Percentiles rank a stretch among this genome's conserved stretches.
These are phyloP conservation scores for Drosophila parvula DNA, from an alignment of 1,140 invertebrate species.

Conservation along the genomic window DNA sequence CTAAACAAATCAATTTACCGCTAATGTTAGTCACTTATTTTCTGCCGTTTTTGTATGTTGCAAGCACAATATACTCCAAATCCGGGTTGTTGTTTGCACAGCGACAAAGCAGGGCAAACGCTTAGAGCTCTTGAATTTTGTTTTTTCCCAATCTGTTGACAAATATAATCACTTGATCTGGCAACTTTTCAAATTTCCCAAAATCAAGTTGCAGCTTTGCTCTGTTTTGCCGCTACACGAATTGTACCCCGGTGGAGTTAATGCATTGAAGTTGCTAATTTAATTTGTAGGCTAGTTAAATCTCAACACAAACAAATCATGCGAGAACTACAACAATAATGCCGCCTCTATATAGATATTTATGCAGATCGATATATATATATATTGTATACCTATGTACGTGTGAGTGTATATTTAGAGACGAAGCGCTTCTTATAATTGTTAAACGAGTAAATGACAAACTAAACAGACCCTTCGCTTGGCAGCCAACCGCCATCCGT, in stretches of 20 bases:
- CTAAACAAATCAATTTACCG: constrained; percentile 32
- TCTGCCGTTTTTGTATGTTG: constrained; percentile 64
- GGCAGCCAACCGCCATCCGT: constrained; percentile 14
- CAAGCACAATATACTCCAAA: constrained; percentile 35
- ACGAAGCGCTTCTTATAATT: constrained; percentile 65
- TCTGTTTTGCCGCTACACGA: constrained; percentile 8
- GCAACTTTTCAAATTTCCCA: neutral
- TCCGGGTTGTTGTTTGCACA: constrained; percentile 3
- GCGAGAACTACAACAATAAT: constrained; percentile 79
- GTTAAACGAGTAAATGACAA: constrained; percentile 51
- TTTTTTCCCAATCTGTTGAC: neutral
- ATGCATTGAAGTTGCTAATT: constrained; percentile 66
- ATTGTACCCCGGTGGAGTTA: neutral
- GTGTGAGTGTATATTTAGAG: constrained; percentile 56
- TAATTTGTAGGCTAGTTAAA: constrained; percentile 79
- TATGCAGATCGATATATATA: constrained; percentile 73
- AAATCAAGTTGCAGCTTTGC: neutral
- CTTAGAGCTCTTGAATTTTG: neutral
- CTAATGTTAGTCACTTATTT: constrained; percentile 40
- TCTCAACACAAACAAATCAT: constrained; percentile 66
- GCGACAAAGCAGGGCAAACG: constrained; percentile 19
- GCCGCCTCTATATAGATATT: constrained; percentile 77
- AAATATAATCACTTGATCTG: constrained; percentile 13
- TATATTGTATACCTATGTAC: constrained; percentile 47
- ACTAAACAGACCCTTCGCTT: constrained; percentile 7